Conservation (phyloP, 2,113 vertebrate genomes). For the Ptilorrhoa leucosticta region DNA sequence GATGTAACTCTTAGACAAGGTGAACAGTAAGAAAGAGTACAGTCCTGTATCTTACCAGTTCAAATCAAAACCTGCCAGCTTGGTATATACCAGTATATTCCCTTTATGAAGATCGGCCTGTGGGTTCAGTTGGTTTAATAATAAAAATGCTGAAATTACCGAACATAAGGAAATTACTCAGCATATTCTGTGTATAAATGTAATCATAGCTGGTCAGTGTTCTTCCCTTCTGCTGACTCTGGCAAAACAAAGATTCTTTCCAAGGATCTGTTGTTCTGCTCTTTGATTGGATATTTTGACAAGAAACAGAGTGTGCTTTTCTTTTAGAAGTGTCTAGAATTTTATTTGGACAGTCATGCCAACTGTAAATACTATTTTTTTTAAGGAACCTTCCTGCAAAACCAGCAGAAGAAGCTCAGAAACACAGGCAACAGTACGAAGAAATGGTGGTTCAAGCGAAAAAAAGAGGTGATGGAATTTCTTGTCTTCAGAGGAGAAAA, state of each 20-base stretch:
- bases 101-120: neutral
- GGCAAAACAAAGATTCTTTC: neutral
- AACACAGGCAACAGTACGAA: constrained; percentile 91
- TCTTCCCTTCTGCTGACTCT: constrained; percentile 39
- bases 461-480: constrained; percentile 82
- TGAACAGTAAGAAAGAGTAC: neutral
- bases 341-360: neutral
- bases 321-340: neutral
- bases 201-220: neutral
- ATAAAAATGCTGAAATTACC: constrained; percentile 46
- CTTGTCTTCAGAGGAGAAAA: neutral
- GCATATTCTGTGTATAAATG: constrained; percentile 1
- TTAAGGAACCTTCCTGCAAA: constrained; percentile 94
- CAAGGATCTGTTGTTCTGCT: neutral
- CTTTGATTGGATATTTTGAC: constrained; percentile 10
- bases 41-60: neutral
- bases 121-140: neutral
- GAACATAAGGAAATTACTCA: constrained; percentile 46
- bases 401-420: constrained; percentile 92
- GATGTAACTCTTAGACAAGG: neutral
- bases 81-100: neutral
- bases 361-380: neutral
- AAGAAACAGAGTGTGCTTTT: neutral
- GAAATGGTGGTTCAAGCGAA: constrained; percentile 96
- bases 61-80: neutral